phyloP scores from a whole-genome alignment of 2,888 invertebrate species.

The Micoletzkya japonica region DNA sequence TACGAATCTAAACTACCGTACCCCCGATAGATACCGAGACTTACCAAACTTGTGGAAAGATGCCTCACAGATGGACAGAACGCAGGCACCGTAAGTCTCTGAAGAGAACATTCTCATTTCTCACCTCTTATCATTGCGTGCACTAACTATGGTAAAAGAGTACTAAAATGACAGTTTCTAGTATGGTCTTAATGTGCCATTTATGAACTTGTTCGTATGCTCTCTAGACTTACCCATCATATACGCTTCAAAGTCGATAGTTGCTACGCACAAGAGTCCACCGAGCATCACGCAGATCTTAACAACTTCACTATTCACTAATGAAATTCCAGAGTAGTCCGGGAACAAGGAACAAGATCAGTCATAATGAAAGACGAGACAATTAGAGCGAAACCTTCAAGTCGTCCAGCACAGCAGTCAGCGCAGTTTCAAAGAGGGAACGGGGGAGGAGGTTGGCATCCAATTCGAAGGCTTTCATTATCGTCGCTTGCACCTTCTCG shows the following conservation, averaged over 20 bases:
- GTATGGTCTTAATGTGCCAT: too few species aligned
- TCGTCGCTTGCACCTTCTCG: conserved; percentile 3
- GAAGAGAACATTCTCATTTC: too few species aligned
- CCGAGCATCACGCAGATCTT: conserved; percentile 13
- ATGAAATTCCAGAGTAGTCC: too few species aligned
- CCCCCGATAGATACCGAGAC: too few species aligned
- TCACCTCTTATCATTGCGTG: too few species aligned
- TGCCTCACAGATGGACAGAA: background rate
- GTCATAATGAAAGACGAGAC: too few species aligned
- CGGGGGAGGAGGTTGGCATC: background rate
- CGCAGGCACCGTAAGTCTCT: conserved; percentile 14
- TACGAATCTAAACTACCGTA: too few species aligned
- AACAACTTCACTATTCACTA: background rate
- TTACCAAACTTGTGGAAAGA: background rate
- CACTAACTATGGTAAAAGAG: too few species aligned
- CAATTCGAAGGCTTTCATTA: conserved; percentile 11
- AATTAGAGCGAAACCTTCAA: background rate
- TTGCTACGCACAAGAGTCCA: conserved; percentile 17
- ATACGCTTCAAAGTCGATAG: conserved; percentile 5
- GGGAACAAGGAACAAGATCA: too few species aligned
- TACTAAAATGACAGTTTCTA: too few species aligned
- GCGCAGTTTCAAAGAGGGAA: conserved; percentile 14
- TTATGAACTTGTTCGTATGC: too few species aligned
- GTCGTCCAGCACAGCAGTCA: conserved; percentile 7
- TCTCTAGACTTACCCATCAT: conserved; percentile 23